phyloP scores from a whole-genome alignment of 2,888 invertebrate genomes.

The Lithosia quadra region DNA sequence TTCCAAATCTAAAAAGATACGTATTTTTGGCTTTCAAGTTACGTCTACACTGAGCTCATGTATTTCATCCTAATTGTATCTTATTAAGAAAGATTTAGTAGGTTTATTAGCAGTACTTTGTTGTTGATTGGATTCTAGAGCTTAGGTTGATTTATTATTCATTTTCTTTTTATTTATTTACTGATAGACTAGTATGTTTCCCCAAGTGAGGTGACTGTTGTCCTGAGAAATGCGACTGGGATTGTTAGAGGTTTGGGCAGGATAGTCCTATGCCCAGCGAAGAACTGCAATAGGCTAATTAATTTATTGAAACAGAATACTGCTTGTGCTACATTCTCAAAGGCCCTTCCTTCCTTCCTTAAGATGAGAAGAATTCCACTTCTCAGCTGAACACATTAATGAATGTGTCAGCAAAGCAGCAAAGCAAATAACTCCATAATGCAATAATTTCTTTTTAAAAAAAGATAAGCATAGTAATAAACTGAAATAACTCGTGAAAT shows the following conservation, averaged over 20 bases:
- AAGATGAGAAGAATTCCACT: no score
- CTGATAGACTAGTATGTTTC: neutral
- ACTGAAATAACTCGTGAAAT: conserved; percentile 13
- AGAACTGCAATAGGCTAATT: neutral
- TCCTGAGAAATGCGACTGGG: no score
- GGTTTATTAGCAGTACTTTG: conserved; percentile 14
- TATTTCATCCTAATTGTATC: conserved; percentile 29
- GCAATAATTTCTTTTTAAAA: neutral
- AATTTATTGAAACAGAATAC: neutral
- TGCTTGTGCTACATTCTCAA: neutral
- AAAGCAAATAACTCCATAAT: neutral
- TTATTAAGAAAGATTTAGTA: conserved; percentile 35
- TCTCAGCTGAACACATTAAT: no score
- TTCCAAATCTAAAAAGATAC: conserved; percentile 80
- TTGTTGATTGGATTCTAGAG: neutral
- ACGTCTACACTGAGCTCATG: conserved; percentile 62
- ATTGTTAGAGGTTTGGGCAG: no score
- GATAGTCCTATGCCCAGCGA: neutral
- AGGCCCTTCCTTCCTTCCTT: no score
- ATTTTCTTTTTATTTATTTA: neutral
- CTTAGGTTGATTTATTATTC: neutral
- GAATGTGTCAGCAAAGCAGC: no score
- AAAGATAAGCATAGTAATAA: neutral
- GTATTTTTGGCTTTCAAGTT: conserved; percentile 80
- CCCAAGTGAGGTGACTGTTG: no score